Conservation (phyloP, 2,113 vertebrate species). For the Cephalopterus ornatus region DNA sequence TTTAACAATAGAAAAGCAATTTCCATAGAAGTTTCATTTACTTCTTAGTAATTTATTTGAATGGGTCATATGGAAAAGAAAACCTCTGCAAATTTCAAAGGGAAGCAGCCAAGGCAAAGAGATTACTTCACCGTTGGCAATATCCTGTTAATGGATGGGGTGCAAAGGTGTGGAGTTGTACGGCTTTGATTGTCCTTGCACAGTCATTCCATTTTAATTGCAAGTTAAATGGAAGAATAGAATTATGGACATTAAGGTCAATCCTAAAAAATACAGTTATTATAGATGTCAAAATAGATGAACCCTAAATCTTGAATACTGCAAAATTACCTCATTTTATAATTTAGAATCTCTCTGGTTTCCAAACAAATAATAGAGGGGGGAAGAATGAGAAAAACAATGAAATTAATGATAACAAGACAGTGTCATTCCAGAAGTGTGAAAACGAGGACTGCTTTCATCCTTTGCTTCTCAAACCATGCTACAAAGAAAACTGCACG, state of each 20-base stretch:
- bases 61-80: not conserved
- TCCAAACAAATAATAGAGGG: not conserved
- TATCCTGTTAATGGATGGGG: not conserved
- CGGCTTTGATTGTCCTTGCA: not conserved
- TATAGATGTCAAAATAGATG: not conserved
- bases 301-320: not conserved
- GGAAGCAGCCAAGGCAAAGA: not conserved
- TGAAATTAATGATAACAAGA: constrained; percentile 12
- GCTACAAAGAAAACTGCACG: not conserved
- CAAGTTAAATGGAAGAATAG: not conserved
- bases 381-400: not conserved
- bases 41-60: constrained; percentile 23
- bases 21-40: not conserved
- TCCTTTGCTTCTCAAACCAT: not conserved
- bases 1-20: not conserved
- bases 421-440: not conserved
- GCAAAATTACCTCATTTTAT: not conserved
- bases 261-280: not conserved
- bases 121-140: not conserved
- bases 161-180: not conserved
- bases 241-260: not conserved
- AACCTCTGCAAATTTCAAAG: not conserved
- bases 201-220: not conserved
- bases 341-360: not conserved
- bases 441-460: not conserved